Evolutionary conservation across 2,888 invertebrate genomes (phyloP).

Genomic region (Drosophila subsilvestris): DNA sequence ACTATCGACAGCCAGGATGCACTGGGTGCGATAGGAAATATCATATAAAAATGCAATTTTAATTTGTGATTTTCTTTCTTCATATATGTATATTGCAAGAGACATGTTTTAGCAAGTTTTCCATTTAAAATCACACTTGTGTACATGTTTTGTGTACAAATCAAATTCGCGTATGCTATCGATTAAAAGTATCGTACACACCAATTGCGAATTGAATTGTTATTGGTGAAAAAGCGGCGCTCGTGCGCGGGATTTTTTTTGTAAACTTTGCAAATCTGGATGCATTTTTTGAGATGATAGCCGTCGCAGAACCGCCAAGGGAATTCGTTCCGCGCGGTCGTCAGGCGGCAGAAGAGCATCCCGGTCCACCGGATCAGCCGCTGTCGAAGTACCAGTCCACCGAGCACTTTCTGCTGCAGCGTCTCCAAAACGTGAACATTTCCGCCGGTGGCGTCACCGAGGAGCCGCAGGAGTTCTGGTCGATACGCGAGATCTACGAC

Average conservation of each 20-base stretch:
- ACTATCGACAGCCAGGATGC: background rate
- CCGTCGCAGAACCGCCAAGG: slow-evolving; percentile 96
- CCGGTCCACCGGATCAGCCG: slow-evolving; percentile 87
- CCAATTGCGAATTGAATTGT: slow-evolving; percentile 1
- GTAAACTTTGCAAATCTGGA: slow-evolving; percentile 90
- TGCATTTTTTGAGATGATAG: slow-evolving; percentile 92
- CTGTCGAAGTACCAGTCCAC: slow-evolving; percentile 84
- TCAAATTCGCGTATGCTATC: background rate
- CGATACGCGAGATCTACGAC: slow-evolving; percentile 86
- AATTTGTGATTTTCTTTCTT: background rate
- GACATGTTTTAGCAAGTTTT: no score
- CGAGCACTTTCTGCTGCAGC: slow-evolving; percentile 89
- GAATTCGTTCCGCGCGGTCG: slow-evolving; percentile 95
- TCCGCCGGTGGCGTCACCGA: slow-evolving; percentile 82
- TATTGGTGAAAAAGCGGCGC: slow-evolving; percentile 5
- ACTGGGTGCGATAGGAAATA: background rate
- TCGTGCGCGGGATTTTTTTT: slow-evolving; percentile 19
- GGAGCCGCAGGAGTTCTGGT: slow-evolving; percentile 85
- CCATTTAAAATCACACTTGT: background rate
- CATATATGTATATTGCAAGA: background rate
- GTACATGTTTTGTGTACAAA: background rate
- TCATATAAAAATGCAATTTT: background rate
- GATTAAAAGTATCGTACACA: background rate
- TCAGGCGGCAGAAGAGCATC: slow-evolving; percentile 91
- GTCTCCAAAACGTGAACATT: slow-evolving; percentile 91